Percentiles rank a stretch among this genome's conserved stretches.
Conservation (phyloP, 2,797 vertebrate genomes). For the Onychomys leucogaster region DNA sequence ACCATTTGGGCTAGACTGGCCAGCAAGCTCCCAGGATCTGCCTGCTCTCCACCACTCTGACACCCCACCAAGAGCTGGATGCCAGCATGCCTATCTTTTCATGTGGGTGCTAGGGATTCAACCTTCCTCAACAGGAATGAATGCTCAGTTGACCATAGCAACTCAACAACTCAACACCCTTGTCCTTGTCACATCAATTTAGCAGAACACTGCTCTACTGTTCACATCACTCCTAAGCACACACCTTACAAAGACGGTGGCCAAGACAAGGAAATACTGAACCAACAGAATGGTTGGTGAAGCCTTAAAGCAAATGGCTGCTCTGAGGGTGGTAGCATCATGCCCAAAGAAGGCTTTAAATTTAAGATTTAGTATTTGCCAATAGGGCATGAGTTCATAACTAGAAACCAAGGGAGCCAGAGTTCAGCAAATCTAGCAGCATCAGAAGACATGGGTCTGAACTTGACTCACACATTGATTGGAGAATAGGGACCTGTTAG, state of each 20-base stretch:
- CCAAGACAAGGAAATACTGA: neutral
- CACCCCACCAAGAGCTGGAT: no score
- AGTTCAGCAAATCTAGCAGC: slow-evolving; percentile 1
- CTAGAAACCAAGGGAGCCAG: neutral
- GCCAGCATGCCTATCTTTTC: neutral
- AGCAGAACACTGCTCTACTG: neutral
- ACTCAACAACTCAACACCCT: neutral
- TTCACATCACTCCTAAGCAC: neutral
- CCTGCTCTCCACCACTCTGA: neutral
- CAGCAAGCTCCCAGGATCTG: neutral
- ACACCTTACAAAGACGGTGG: neutral
- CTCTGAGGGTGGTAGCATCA: neutral
- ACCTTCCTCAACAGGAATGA: neutral
- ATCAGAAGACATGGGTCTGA: neutral
- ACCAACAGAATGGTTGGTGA: neutral
- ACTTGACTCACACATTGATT: neutral
- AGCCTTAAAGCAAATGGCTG: neutral
- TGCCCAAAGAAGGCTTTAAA: neutral
- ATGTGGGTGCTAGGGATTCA: neutral
- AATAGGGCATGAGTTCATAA: neutral
- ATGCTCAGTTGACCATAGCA: neutral
- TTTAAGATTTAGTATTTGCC: slow-evolving; percentile 17
- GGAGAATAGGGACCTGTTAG: neutral
- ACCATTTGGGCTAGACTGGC: neutral
- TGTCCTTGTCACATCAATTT: neutral